Evolutionary conservation across 2,797 vertebrate species (phyloP), one percentile per base, ranked within the genome.

Genomic region (Naso thynnoides): DNA sequence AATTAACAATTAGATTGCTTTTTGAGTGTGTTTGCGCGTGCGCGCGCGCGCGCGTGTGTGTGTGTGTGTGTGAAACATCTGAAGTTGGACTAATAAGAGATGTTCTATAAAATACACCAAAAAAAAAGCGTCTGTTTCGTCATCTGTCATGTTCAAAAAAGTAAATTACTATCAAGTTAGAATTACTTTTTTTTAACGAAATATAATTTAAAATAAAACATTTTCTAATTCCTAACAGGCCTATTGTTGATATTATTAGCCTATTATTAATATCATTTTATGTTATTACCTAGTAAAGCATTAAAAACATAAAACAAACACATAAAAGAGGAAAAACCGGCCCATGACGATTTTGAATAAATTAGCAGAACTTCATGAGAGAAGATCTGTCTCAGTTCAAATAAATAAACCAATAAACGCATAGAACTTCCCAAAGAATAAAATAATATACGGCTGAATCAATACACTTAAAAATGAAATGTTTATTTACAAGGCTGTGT

Each of bases 1-100:
- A 89, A 88, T 82, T 83, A 87, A 60, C 72, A 83, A 81, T 84
- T 80, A 85, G 84, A 87, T 81, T 63, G 64, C 48, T 73, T 84
- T 78, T 38, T 59, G 2, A 39, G 3, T 15, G 16, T 23, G 55
- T 41, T 64, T 64, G 23, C 26, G 2, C 33, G 5, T 11, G n/a
- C n/a, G 55, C 36, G 68, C 61, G 24, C 41, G 56, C 16, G 41
- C 27, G 26, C 21, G 18, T 4, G 23, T 63, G 45, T 24, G 21
- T 49, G 10, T 31, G 6, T 16, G 21, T 24, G 55, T 42, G 68
- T 65, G n/a, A 23, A 23, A 31, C 2, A 45, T 42, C 55, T 3
- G 1, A 68, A 59, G 2, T 19, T 45, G 26, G 3, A 55, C 26
- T 36, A 18, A 5, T 41, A 18, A 41, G 19, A 69, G 59, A 29